phyloP scores from a whole-genome alignment of 2,113 vertebrate genomes.

The Aphyosemion australe region DNA sequence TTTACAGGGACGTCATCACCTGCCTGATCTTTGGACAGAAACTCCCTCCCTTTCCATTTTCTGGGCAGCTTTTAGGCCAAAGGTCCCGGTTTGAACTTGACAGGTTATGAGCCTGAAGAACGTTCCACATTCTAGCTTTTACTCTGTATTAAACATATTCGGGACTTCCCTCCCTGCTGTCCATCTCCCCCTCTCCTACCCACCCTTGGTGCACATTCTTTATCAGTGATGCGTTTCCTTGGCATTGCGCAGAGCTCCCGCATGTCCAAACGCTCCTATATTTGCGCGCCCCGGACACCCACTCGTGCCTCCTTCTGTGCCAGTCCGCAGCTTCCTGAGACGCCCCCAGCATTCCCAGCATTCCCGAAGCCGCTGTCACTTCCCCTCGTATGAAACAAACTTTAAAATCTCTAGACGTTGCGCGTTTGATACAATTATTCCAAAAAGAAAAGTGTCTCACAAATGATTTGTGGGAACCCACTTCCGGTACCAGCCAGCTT shows the following conservation, averaged over 20 bases:
- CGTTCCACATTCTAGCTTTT: too few species aligned
- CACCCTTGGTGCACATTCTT: conserved; percentile 48
- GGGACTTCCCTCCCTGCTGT: conserved; percentile 43
- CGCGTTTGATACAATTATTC: too few species aligned
- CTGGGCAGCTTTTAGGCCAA: too few species aligned
- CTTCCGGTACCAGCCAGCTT: not conserved
- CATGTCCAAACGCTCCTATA: conserved; percentile 53
- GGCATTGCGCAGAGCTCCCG: conserved; percentile 33
- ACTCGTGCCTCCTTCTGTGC: conserved; percentile 50
- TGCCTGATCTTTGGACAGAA: too few species aligned
- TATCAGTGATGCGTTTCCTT: conserved; percentile 51
- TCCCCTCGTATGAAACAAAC: conserved; percentile 31
- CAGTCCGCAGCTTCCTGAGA: conserved; percentile 54
- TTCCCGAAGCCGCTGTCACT: conserved; percentile 73
- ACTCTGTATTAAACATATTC: not conserved
- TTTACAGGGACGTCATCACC: conserved; percentile 40
- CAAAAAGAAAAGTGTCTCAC: too few species aligned
- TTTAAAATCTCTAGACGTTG: too few species aligned
- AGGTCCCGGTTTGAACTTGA: too few species aligned
- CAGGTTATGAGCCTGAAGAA: too few species aligned
- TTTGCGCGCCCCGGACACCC: conserved; percentile 55
- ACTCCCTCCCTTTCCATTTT: too few species aligned
- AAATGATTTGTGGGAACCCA: not conserved
- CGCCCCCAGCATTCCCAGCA: conserved; percentile 71
- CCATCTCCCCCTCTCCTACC: conserved; percentile 8